A percentile compares a stretch with the other conserved stretches of the same genome.
These are phyloP conservation scores for Neoarius graeffei DNA, from an alignment of 2,113 vertebrate species.

Conservation along the genomic window DNA sequence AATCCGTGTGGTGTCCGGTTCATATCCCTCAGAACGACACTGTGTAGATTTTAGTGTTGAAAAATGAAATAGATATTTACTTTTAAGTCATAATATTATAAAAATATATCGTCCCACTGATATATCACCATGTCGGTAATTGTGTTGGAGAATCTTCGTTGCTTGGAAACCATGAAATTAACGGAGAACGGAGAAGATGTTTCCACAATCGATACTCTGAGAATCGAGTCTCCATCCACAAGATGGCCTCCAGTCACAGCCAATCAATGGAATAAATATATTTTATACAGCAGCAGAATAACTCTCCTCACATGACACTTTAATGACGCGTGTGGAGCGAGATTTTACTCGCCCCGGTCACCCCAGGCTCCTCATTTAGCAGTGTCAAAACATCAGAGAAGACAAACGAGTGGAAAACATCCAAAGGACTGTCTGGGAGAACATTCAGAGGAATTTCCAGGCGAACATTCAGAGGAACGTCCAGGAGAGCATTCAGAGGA, in stretches of 20 bases:
- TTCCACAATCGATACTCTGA: conserved; percentile 14
- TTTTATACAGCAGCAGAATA: conserved; percentile 19
- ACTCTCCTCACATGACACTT: conserved; percentile 29
- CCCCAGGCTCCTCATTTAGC: conserved; percentile 66
- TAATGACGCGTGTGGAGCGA: conserved; percentile 38
- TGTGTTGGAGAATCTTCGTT: background rate
- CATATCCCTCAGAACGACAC: background rate
- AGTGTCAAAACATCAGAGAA: conserved; percentile 57
- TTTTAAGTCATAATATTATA: background rate
- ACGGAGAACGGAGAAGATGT: background rate
- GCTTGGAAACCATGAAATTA: conserved; percentile 12
- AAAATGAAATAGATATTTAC: background rate
- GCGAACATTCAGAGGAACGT: conserved; percentile 19
- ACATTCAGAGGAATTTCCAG: conserved; percentile 49
- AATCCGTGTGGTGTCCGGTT: background rate
- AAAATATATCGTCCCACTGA: background rate
- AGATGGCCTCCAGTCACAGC: background rate
- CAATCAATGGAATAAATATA: conserved; percentile 12
- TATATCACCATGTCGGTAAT: background rate
- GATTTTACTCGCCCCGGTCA: conserved; percentile 54
- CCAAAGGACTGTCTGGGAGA: background rate
- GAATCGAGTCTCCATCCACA: background rate
- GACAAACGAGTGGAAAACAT: conserved; percentile 46
- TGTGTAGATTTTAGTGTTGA: background rate
- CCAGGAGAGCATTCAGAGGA: too few relatives aligned